Percentiles rank a stretch among this genome's conserved stretches.
These are phyloP conservation scores for Benitochromis conjunctus DNA, from an alignment of 2,113 vertebrate genomes.

Conservation along the genomic window DNA sequence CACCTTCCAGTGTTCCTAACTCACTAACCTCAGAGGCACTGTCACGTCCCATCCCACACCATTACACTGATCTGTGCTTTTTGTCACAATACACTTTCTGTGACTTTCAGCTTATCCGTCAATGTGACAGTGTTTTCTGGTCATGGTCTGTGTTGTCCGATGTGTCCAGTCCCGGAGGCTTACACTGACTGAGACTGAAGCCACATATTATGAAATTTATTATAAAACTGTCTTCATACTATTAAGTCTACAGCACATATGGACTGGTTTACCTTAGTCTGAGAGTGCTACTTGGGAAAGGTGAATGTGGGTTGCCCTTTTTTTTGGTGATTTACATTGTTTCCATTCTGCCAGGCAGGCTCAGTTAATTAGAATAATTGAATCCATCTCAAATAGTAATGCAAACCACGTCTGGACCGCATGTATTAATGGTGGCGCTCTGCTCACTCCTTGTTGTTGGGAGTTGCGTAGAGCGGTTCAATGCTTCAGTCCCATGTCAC, in stretches of 20 bases:
- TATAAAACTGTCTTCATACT: not conserved
- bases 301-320: conserved; percentile 23
- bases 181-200: conserved; percentile 52
- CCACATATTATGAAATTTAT: not conserved
- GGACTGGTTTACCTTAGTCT: conserved; percentile 9
- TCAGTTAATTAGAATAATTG: conserved; percentile 47
- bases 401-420: conserved; percentile 37
- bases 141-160: conserved; percentile 18
- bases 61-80: conserved; percentile 26
- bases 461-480: conserved; percentile 20
- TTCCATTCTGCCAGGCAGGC: conserved; percentile 35
- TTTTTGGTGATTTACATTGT: conserved; percentile 25
- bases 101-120: conserved; percentile 22
- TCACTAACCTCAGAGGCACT: conserved; percentile 45
- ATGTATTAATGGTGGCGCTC: conserved; percentile 26
- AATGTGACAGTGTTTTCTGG: conserved; percentile 12
- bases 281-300: conserved; percentile 19
- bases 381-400: conserved; percentile 35
- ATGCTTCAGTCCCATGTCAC: conserved; percentile 61
- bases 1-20: conserved; percentile 27
- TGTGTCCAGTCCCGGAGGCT: not conserved
- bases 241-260: not conserved
- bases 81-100: conserved; percentile 17
- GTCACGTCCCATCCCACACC: conserved; percentile 1
- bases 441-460: conserved; percentile 16